These are phyloP conservation scores for Gonioctena quinquepunctata DNA, from an alignment of 1,140 invertebrate genomes.

Conservation along the genomic window DNA sequence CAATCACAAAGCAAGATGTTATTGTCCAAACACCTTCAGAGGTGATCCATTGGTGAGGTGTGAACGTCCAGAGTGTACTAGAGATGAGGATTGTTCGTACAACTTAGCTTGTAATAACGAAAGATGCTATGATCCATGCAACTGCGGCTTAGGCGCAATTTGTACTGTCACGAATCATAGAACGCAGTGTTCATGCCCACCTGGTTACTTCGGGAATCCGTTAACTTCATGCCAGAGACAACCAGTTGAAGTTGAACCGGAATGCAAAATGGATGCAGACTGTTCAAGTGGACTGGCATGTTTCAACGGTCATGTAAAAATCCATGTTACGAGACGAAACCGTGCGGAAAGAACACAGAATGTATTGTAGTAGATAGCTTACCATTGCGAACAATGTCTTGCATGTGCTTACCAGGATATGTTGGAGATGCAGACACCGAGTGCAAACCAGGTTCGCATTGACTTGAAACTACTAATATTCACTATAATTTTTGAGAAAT, in stretches of 20 bases:
- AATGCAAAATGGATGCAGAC: conserved; percentile 81
- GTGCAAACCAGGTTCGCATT: conserved; percentile 71
- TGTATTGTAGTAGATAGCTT: conserved; percentile 83
- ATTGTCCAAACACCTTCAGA: conserved; percentile 73
- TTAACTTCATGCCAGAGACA: conserved; percentile 63
- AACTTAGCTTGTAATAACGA: conserved; percentile 76
- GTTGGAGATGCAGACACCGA: conserved; percentile 82
- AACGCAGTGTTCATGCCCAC: conserved; percentile 79
- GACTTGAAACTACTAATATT: too few relatives aligned
- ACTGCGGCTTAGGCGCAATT: conserved; percentile 68
- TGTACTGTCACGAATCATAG: conserved; percentile 79
- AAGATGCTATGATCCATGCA: conserved; percentile 79
- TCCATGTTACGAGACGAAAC: conserved; percentile 77
- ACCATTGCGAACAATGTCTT: conserved; percentile 85
- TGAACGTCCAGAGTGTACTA: conserved; percentile 75
- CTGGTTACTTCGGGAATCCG: conserved; percentile 81
- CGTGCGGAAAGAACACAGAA: conserved; percentile 78
- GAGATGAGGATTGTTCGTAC: conserved; percentile 73
- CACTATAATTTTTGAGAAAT: too few relatives aligned
- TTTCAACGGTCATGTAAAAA: conserved; percentile 80
- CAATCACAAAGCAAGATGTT: conserved; percentile 77
- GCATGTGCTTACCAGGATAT: conserved; percentile 79
- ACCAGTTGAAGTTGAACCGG: conserved; percentile 60
- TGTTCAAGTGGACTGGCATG: conserved; percentile 85
- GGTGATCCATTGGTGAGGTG: conserved; percentile 79